Percentiles rank a stretch among this genome's conserved stretches.
These are phyloP conservation scores for Manis pentadactyla DNA, from an alignment of 2,797 vertebrate genomes.

Conservation along the genomic window DNA sequence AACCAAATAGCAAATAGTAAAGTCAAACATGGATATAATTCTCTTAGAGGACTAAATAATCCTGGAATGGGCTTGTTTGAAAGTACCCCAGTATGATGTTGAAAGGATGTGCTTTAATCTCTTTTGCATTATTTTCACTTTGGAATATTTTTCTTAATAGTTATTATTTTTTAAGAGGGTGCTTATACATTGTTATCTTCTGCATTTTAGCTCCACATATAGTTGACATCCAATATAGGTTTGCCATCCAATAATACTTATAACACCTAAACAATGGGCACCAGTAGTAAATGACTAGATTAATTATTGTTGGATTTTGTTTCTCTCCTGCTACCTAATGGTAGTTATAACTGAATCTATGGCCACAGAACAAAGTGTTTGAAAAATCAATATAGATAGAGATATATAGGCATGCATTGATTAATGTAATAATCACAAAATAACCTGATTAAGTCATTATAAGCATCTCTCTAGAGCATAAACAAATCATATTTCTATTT, in stretches of 20 bases:
- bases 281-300: not conserved
- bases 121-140: not conserved
- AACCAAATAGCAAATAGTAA: not conserved
- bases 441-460: not conserved
- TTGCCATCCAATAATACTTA: not conserved
- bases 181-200: fast-evolving
- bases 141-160: not conserved
- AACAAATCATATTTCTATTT: not conserved
- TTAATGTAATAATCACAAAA: not conserved
- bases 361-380: not conserved
- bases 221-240: not conserved
- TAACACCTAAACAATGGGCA: fast-evolving
- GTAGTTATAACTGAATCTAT: not conserved
- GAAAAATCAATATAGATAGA: not conserved
- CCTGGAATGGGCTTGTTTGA: not conserved
- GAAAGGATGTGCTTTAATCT: not conserved
- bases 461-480: not conserved
- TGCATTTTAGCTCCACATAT: not conserved
- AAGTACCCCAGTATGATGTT: not conserved
- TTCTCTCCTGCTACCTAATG: not conserved
- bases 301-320: not conserved
- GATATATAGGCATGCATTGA: not conserved
- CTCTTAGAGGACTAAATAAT: not conserved
- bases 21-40: not conserved
- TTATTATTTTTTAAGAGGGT: not conserved